Conservation (phyloP, 37 sponge, comb jelly and placozoan species). For the Lycopodina hypogea region DNA sequence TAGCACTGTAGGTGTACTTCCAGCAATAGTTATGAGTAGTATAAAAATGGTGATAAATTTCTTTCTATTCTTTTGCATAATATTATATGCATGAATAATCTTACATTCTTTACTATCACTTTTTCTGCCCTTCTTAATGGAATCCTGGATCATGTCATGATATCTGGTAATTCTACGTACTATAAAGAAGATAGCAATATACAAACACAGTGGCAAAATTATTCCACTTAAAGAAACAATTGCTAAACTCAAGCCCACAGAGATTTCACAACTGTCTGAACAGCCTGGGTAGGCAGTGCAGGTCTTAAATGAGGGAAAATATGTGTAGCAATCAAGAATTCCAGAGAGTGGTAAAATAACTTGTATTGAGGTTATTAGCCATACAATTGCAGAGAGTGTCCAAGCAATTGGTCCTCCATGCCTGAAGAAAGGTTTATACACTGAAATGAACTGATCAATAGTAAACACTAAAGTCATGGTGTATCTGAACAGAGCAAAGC, state of each 20-base stretch:
- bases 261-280: not conserved
- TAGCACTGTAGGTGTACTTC: not conserved
- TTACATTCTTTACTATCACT: not conserved
- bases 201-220: not conserved
- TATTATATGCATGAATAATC: not conserved
- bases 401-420: too few species aligned
- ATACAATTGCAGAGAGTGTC: not conserved
- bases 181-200: not conserved
- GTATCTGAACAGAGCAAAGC: not conserved
- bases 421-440: conserved; percentile 3
- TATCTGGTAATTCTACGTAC: too few species aligned
- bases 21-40: not conserved
- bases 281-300: conserved; percentile 1
- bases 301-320: not conserved
- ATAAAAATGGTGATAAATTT: not conserved
- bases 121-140: too few species aligned
- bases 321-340: not conserved
- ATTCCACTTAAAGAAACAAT: not conserved
- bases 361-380: not conserved
- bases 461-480: not conserved
- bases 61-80: not conserved
- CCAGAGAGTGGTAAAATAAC: not conserved
- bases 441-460: conserved; percentile 6
- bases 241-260: not conserved
- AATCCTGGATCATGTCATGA: too few species aligned